phyloP scores from a whole-genome alignment of 2,113 vertebrate species.

The Todiramphus saurophagus region DNA sequence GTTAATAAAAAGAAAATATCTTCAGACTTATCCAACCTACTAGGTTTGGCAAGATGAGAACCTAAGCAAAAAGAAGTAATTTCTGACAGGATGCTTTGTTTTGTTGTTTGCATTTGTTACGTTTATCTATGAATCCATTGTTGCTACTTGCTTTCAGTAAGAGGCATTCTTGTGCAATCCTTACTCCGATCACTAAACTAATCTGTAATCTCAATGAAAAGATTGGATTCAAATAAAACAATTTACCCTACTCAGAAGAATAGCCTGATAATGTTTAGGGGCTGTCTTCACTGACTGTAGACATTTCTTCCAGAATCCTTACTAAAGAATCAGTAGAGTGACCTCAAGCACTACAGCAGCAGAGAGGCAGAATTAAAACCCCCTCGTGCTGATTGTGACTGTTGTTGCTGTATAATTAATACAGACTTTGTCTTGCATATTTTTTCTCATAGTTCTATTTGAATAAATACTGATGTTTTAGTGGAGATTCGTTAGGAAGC shows the following conservation, averaged over 20 bases:
- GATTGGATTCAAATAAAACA: background rate
- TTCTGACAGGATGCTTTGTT: background rate
- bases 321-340: background rate
- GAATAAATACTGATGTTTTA: background rate
- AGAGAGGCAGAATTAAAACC: background rate
- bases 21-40: background rate
- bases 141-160: background rate
- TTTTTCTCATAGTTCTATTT: background rate
- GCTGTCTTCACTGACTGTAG: background rate
- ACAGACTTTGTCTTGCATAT: background rate
- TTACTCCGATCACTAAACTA: background rate
- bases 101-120: background rate
- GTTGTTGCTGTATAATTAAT: background rate
- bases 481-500: background rate
- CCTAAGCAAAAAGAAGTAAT: background rate
- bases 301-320: background rate
- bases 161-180: background rate
- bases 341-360: background rate
- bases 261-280: background rate
- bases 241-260: background rate
- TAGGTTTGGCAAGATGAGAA: constrained; percentile 16
- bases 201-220: background rate
- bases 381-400: background rate
- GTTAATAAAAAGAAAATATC: background rate
- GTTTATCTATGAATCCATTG: background rate